Conservation (phyloP, 2,888 invertebrate species). For the Thymelicus sylvestris region DNA sequence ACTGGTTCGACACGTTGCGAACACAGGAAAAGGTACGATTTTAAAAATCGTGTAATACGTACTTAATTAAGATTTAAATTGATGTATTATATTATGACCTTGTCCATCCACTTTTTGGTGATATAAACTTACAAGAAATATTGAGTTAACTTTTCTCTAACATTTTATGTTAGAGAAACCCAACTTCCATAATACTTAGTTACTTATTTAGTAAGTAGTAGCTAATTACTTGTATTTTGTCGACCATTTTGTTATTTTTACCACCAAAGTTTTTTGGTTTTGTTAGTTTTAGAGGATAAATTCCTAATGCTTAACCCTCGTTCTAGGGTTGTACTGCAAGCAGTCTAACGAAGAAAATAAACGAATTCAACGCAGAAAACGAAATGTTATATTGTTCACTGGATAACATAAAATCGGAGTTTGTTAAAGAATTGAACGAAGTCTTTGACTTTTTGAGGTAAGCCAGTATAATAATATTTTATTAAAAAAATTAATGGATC, state of each 20-base stretch:
- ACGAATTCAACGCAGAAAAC: constrained; percentile 69
- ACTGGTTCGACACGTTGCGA: constrained; percentile 66
- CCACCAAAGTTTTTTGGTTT: no score
- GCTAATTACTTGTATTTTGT: no score
- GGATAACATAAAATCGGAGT: constrained; percentile 62
- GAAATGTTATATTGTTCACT: constrained; percentile 63
- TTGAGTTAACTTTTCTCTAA: no score
- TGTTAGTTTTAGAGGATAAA: no score
- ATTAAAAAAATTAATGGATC: neutral
- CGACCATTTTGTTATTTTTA: neutral
- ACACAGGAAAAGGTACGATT: constrained; percentile 59
- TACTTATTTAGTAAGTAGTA: no score
- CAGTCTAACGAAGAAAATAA: constrained; percentile 63
- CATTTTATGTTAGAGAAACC: no score
- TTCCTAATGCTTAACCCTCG: no score
- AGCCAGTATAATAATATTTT: neutral
- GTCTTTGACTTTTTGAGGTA: constrained; percentile 65
- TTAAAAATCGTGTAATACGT: neutral
- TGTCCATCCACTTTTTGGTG: no score
- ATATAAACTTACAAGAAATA: no score
- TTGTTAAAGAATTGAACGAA: constrained; percentile 58
- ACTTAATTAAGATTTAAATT: no score
- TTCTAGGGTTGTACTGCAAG: constrained; percentile 57
- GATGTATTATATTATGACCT: no score
- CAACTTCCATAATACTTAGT: no score